Conservation (phyloP, 2,113 vertebrate genomes). For the Oceanites oceanicus region DNA sequence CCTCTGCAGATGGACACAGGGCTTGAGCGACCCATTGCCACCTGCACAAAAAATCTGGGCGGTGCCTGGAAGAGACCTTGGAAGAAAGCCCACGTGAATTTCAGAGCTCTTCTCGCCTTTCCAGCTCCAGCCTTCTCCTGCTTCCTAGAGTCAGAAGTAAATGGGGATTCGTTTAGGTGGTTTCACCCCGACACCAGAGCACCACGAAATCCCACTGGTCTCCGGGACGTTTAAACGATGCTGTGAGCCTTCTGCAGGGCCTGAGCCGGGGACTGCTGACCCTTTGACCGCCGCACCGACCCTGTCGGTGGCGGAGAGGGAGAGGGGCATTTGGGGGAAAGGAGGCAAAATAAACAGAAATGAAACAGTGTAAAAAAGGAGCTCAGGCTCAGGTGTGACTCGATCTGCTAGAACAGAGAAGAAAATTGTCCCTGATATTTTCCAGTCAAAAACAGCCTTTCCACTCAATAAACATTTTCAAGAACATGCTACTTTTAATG, state of each 20-base stretch:
- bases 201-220: fast-evolving
- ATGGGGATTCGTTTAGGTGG: fast-evolving
- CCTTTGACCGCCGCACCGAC: background rate
- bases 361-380: background rate
- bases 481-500: background rate
- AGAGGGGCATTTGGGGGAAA: background rate
- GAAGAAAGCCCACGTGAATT: background rate
- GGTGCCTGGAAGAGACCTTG: background rate
- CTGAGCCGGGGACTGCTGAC: fast-evolving
- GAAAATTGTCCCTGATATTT: background rate
- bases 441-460: background rate
- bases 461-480: background rate
- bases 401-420: background rate
- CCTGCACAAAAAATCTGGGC: background rate
- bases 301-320: fast-evolving
- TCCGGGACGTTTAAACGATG: fast-evolving
- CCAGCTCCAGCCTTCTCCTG: background rate
- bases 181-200: background rate
- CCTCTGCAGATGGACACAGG: background rate
- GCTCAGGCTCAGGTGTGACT: background rate
- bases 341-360: background rate
- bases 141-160: background rate
- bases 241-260: background rate
- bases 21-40: background rate
- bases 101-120: fast-evolving